Evolutionary conservation across 2,113 vertebrate species (phyloP).

Genomic region (Ramphastos sulfuratus): DNA sequence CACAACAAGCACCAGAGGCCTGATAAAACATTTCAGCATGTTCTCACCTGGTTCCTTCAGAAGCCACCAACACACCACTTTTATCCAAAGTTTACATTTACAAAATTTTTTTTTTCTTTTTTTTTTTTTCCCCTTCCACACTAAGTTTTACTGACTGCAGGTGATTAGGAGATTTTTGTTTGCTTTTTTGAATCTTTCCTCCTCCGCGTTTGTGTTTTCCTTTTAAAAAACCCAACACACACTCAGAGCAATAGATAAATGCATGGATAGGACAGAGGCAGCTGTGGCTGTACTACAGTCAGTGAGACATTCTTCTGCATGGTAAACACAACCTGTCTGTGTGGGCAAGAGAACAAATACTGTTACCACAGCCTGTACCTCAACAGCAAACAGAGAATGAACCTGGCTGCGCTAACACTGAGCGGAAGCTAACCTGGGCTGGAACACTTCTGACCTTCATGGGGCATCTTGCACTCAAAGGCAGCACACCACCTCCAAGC

Average conservation of each 20-base stretch:
- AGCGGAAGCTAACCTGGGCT: not conserved
- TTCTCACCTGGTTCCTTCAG: not conserved
- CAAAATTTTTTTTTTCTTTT: too few relatives aligned
- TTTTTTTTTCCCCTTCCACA: not conserved
- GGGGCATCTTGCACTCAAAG: not conserved
- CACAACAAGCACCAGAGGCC: not conserved
- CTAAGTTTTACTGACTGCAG: not conserved
- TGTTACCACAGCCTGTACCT: not conserved
- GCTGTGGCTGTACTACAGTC: not conserved
- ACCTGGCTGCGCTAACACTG: fast-evolving
- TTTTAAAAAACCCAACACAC: not conserved
- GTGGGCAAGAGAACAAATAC: not conserved
- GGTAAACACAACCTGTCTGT: not conserved
- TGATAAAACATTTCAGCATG: not conserved
- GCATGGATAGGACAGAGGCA: not conserved
- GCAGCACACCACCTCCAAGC: not conserved
- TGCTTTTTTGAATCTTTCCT: not conserved
- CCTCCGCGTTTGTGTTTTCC: not conserved
- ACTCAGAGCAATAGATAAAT: not conserved
- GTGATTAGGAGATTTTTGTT: not conserved
- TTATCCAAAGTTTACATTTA: not conserved
- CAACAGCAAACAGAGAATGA: not conserved
- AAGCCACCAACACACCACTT: not conserved
- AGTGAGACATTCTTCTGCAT: not conserved
- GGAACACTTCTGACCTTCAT: not conserved